Evolutionary conservation across 2,113 vertebrate species (phyloP).

Genomic region (Pyxicephalus adspersus): DNA sequence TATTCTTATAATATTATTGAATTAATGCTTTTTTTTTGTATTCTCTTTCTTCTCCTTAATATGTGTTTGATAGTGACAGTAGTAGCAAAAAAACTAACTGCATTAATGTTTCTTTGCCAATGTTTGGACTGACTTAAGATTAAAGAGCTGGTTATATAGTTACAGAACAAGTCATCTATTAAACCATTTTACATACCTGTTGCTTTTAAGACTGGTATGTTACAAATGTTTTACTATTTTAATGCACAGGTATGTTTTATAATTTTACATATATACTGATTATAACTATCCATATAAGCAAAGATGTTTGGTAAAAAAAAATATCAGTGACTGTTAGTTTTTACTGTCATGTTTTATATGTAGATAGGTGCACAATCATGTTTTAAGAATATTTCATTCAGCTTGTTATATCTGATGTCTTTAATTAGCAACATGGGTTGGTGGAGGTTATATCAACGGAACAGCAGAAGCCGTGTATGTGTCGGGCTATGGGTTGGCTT

Average conservation of each 20-base stretch:
- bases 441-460: conserved; percentile 97
- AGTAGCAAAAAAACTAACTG: not conserved
- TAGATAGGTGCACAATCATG: not conserved
- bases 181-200: not conserved
- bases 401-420: conserved; percentile 33
- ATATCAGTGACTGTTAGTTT: no score
- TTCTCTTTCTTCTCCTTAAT: not conserved
- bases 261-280: no score
- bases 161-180: conserved; percentile 18
- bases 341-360: not conserved
- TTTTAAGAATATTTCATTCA: not conserved
- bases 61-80: not conserved
- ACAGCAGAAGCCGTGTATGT: conserved; percentile 96
- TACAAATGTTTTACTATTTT: no score
- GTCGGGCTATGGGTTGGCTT: conserved; percentile 88
- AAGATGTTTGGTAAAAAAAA: no score
- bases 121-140: not conserved
- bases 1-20: no score
- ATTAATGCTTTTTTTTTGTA: not conserved
- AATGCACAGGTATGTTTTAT: no score
- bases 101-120: not conserved
- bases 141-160: conserved; percentile 10
- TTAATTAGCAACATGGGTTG: conserved; percentile 94
- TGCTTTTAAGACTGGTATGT: not conserved
- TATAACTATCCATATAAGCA: no score